Evolutionary conservation across 2,113 vertebrate genomes (phyloP).

Genomic region (Taxidea taxus): DNA sequence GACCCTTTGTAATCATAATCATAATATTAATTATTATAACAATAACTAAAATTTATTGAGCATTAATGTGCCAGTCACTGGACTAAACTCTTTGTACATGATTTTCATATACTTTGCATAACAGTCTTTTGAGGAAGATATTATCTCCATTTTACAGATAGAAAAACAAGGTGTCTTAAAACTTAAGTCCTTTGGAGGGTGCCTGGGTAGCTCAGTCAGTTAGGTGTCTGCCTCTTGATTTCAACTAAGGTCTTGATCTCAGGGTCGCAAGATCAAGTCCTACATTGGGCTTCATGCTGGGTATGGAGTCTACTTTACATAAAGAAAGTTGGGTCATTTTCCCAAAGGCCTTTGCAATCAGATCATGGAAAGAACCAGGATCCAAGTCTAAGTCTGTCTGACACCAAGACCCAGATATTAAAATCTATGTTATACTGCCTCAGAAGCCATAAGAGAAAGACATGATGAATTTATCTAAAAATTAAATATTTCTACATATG

Average conservation of each 20-base stretch:
- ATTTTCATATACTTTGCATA: not conserved
- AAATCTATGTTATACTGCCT: not conserved
- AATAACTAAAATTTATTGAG: slow-evolving; percentile 1
- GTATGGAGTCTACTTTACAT: not conserved
- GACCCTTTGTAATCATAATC: not conserved
- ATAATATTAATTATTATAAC: slow-evolving; percentile 4
- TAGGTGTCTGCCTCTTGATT: not conserved
- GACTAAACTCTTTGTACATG: not conserved
- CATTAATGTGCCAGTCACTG: not conserved
- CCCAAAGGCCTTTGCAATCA: not conserved
- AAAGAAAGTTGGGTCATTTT: not conserved
- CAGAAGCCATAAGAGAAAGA: not conserved
- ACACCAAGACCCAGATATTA: not conserved
- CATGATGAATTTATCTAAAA: not conserved
- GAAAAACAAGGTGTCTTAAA: slow-evolving; percentile 2
- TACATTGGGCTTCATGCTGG: not conserved
- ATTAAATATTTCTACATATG: not conserved
- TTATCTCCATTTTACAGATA: slow-evolving; percentile 11
- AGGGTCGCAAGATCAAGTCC: not conserved
- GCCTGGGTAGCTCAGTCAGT: not conserved
- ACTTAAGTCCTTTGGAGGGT: not conserved
- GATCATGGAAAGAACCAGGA: not conserved
- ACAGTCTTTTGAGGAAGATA: not conserved
- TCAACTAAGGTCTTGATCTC: not conserved
- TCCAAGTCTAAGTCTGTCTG: not conserved